Percentiles rank a stretch among this genome's conserved stretches.
These are phyloP conservation scores for Luffia ferchaultella DNA, from an alignment of 2,888 invertebrate species.

Conservation along the genomic window DNA sequence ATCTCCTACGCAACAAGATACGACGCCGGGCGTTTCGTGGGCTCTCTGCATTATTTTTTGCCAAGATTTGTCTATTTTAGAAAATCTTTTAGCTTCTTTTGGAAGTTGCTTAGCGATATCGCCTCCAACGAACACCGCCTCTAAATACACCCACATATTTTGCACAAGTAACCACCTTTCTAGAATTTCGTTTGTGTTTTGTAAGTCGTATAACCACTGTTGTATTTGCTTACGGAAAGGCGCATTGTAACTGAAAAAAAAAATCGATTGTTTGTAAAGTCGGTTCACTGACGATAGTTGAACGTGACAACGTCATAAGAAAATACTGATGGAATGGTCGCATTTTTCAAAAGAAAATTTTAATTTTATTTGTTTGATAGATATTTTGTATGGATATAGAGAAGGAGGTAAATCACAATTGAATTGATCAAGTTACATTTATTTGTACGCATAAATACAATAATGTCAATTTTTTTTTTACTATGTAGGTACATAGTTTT, in stretches of 20 bases:
- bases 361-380: too few species aligned
- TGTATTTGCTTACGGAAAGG: conserved; percentile 97
- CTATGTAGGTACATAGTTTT: too few species aligned
- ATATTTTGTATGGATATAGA: too few species aligned
- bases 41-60: conserved; percentile 97
- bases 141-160: conserved; percentile 98
- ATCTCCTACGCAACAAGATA: conserved; percentile 95
- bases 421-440: too few species aligned
- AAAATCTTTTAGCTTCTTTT: conserved; percentile 92
- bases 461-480: too few species aligned
- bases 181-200: conserved; percentile 95
- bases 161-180: conserved; percentile 96
- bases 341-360: too few species aligned
- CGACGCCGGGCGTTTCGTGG: conserved; percentile 95
- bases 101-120: conserved; percentile 98
- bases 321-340: too few species aligned
- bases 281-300: too few species aligned
- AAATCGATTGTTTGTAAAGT: conserved; percentile 7
- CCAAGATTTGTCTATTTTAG: conserved; percentile 98
- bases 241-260: conserved; percentile 81
- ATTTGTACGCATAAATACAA: too few species aligned
- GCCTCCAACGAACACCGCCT: conserved; percentile 97
- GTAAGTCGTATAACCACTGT: conserved; percentile 93
- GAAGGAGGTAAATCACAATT: too few species aligned
- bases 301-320: too few species aligned